A percentile compares a stretch with the other conserved stretches of the same genome.
Conservation (phyloP, 2,113 vertebrate genomes). For the Xiphias gladius region DNA sequence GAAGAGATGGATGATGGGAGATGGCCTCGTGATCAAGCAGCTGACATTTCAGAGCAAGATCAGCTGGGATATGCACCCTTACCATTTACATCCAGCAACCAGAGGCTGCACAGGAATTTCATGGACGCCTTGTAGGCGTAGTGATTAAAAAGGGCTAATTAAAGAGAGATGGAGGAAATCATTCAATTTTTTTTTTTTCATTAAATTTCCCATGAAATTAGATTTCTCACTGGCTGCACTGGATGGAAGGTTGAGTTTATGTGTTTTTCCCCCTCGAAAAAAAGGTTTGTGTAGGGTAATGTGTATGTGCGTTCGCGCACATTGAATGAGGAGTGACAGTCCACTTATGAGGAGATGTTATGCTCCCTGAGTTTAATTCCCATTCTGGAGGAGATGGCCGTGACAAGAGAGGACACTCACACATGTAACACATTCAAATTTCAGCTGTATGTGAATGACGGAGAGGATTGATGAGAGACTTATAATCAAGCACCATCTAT, state of each 20-base stretch:
- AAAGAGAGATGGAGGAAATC: slow-evolving; percentile 73
- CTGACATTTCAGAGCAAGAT: slow-evolving; percentile 68
- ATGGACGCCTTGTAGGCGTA: slow-evolving; percentile 28
- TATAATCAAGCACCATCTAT: slow-evolving; percentile 8
- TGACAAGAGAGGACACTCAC: slow-evolving; percentile 43
- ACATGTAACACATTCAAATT: slow-evolving; percentile 51
- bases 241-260: slow-evolving; percentile 29
- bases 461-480: background rate
- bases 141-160: slow-evolving; percentile 79
- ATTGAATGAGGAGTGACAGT: slow-evolving; percentile 71
- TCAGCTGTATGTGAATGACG: background rate
- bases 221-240: slow-evolving; percentile 66
- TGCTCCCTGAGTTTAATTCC: slow-evolving; percentile 69
- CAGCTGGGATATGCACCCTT: slow-evolving; percentile 44
- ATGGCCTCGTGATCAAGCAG: slow-evolving; percentile 45
- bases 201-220: slow-evolving; percentile 80
- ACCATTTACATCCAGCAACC: slow-evolving; percentile 41
- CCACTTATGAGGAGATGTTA: slow-evolving; percentile 70
- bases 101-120: slow-evolving; percentile 40
- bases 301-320: slow-evolving; percentile 16
- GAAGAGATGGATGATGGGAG: slow-evolving; percentile 49
- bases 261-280: slow-evolving; percentile 19
- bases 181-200: slow-evolving; percentile 54
- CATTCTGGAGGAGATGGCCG: slow-evolving; percentile 27
- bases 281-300: background rate